phyloP scores from a whole-genome alignment of 2,888 invertebrate species.

The Pristionchus arcanus region DNA sequence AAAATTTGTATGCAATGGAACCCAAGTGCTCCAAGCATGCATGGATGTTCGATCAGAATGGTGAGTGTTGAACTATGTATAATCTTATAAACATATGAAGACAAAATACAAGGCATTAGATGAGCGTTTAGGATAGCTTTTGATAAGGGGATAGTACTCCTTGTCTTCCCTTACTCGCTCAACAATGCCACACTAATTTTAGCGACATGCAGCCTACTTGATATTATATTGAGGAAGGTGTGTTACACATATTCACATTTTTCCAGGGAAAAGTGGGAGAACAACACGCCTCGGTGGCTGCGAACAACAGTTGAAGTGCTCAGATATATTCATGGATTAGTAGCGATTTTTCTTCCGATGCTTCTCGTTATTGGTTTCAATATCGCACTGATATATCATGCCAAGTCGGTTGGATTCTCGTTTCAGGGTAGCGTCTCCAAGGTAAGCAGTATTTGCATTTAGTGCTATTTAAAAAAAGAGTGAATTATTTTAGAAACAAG shows the following conservation, averaged over 20 bases:
- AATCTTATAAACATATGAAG: too few relatives aligned
- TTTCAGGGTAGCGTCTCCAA: neutral
- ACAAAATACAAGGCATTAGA: too few relatives aligned
- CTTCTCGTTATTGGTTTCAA: neutral
- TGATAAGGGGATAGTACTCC: too few relatives aligned
- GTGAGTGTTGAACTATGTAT: neutral
- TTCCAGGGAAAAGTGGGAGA: neutral
- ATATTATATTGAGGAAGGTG: too few relatives aligned
- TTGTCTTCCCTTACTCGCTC: too few relatives aligned
- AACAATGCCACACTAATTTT: neutral
- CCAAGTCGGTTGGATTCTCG: constrained; percentile 4
- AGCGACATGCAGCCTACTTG: too few relatives aligned
- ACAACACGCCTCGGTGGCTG: neutral
- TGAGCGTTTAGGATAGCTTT: too few relatives aligned
- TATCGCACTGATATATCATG: constrained; percentile 3
- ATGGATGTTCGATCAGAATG: constrained; percentile 3
- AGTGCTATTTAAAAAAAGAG: neutral
- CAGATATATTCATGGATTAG: neutral
- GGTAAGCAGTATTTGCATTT: neutral
- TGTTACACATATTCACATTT: too few relatives aligned
- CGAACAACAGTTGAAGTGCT: neutral
- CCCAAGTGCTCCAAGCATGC: neutral
- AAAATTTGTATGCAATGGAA: neutral
- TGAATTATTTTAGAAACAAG: neutral
- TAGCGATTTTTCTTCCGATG: constrained; percentile 3